Conservation (phyloP, 2,888 invertebrate species). For the Tetragnatha montana region DNA sequence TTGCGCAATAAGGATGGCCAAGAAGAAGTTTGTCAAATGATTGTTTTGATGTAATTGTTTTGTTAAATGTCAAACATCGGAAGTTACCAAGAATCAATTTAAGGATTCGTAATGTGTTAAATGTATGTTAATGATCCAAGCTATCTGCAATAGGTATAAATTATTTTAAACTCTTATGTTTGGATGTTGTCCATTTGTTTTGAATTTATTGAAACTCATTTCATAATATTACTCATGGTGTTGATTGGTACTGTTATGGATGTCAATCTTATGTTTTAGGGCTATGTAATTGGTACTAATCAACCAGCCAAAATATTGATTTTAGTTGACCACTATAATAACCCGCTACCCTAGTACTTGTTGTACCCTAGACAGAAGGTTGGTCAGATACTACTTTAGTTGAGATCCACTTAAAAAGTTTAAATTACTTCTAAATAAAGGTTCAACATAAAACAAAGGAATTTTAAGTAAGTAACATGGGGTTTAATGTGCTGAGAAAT, state of each 20-base stretch:
- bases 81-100: background rate
- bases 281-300: background rate
- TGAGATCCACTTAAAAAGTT: too few species aligned
- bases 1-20: conserved; percentile 55
- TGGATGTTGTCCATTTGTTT: background rate
- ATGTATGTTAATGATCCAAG: background rate
- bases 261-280: background rate
- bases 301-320: too few species aligned
- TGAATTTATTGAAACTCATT: background rate
- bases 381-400: too few species aligned
- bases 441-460: too few species aligned
- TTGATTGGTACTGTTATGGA: background rate
- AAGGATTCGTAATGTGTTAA: background rate
- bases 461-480: too few species aligned
- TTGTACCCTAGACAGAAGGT: too few species aligned
- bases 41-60: conserved; percentile 25
- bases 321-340: too few species aligned
- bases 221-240: background rate
- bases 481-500: too few species aligned
- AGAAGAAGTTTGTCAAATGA: conserved; percentile 27
- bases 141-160: background rate
- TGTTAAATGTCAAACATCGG: conserved; percentile 19
- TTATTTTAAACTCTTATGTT: background rate
- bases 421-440: too few species aligned
- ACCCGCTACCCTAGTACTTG: too few species aligned